Evolutionary conservation across 1,140 invertebrate genomes (phyloP), one percentile per base, ranked within the genome.

Genomic region (Oryzaephilus surinamensis): DNA sequence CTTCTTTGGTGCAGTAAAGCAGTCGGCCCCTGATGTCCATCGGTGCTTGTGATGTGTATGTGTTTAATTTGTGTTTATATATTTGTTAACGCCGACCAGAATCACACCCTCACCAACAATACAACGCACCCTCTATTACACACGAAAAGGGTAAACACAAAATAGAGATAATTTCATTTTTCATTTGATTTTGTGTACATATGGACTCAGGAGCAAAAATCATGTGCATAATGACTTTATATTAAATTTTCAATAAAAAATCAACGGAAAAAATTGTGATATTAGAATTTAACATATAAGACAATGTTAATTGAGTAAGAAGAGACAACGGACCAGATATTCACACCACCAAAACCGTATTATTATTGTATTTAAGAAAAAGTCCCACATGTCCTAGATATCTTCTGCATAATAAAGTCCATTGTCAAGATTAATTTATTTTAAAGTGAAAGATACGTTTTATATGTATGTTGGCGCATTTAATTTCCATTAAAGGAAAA

Each of bases 1-100:
- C 28, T 24, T 24, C 8, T 24, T 24, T 8, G 10, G 20, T 21
- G 23, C 18, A 41, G 39, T 38, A 38, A 35, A 39, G 37, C 53
- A 55, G 53, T 55, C 53, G 51, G 53, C 48, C 51, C 47, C 48
- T 43, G 47, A 46, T 51, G 43, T 49, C 41, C 48, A 55, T 50
- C 45, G 46, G 46, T 51, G 51, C 41, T 38, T 52, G 53, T 55
- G 53, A 53, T 49, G 49, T 51, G 45, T 37, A 18, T 29, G 18
- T 43, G 48, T 51, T 21, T 21, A 38, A 40, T 42, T 47, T 45
- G 32, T 45, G 38, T 46, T 46, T 38, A 21, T 30, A 18, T 30
- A 14, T 31, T 44, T 44, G 42, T 37, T 16, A 37, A 44, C 41
- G 12, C 15, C 24, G 12, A 37, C 29, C 20, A 32, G 36, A 34